Conservation (phyloP, 2,888 invertebrate genomes). For the Gortyna flavago region DNA sequence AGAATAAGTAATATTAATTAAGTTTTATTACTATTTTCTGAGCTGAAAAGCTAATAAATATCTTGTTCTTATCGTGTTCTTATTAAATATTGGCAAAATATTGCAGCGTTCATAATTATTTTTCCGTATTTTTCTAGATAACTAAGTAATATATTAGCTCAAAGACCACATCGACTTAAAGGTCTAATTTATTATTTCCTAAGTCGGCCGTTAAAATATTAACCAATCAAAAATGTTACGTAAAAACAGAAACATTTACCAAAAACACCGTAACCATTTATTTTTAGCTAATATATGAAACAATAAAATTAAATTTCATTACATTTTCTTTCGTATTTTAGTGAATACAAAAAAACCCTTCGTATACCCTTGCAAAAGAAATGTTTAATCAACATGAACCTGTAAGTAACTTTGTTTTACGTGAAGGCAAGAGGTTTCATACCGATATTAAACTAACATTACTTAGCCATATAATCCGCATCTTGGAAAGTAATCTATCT, state of each 20-base stretch:
- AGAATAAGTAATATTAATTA: background rate
- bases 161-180: background rate
- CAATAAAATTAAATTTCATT: slow-evolving; percentile 45
- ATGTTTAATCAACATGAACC: slow-evolving; percentile 40
- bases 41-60: background rate
- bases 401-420: slow-evolving; percentile 34
- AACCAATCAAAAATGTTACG: background rate
- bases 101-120: background rate
- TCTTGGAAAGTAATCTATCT: slow-evolving; percentile 66
- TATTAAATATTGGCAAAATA: background rate
- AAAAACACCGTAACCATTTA: background rate
- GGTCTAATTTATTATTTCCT: background rate
- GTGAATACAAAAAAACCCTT: slow-evolving; percentile 30
- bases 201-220: background rate
- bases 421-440: slow-evolving; percentile 25
- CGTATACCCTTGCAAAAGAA: slow-evolving; percentile 13
- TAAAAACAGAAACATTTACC: background rate
- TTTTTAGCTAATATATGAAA: slow-evolving; percentile 40
- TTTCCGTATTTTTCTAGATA: no score
- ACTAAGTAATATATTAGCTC: background rate
- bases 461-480: slow-evolving; percentile 57
- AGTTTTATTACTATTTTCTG: background rate
- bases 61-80: background rate
- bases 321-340: slow-evolving; percentile 25
- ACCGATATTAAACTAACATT: slow-evolving; percentile 48